A percentile compares a stretch with the other conserved stretches of the same genome.
These are phyloP conservation scores for Myocastor coypus DNA, from an alignment of 2,113 vertebrate species.

Conservation along the genomic window DNA sequence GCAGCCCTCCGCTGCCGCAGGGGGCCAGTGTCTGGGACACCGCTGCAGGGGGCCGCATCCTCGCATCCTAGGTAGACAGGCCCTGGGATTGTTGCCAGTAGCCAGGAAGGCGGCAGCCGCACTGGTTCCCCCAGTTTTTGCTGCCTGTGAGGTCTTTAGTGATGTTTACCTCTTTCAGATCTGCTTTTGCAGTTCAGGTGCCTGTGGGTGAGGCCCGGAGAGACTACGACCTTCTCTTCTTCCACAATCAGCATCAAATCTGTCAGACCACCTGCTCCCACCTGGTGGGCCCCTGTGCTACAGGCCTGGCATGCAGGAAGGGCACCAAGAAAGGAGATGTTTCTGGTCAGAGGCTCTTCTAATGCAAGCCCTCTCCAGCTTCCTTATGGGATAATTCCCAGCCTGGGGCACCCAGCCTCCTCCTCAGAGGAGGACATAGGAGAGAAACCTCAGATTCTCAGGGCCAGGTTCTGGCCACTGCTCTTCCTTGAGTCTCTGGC, in stretches of 20 bases:
- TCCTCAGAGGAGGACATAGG: neutral
- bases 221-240: neutral
- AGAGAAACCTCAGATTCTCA: neutral
- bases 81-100: neutral
- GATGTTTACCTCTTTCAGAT: neutral
- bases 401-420: too few relatives aligned
- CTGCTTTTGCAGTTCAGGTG: conserved; percentile 10
- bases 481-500: neutral
- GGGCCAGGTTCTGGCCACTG: too few relatives aligned
- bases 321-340: neutral
- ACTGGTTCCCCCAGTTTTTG: neutral
- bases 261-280: neutral
- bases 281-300: neutral
- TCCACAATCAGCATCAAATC: neutral
- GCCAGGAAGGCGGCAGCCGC: neutral
- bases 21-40: neutral
- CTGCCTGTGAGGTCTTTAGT: neutral
- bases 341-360: neutral
- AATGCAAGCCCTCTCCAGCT: neutral
- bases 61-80: neutral
- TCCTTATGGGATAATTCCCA: neutral
- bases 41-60: neutral
- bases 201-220: neutral
- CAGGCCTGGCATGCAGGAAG: neutral
- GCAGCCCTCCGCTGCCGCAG: neutral